These are phyloP conservation scores for Propsilocerus akamusi DNA, from an alignment of 1,140 invertebrate genomes.

Conservation along the genomic window DNA sequence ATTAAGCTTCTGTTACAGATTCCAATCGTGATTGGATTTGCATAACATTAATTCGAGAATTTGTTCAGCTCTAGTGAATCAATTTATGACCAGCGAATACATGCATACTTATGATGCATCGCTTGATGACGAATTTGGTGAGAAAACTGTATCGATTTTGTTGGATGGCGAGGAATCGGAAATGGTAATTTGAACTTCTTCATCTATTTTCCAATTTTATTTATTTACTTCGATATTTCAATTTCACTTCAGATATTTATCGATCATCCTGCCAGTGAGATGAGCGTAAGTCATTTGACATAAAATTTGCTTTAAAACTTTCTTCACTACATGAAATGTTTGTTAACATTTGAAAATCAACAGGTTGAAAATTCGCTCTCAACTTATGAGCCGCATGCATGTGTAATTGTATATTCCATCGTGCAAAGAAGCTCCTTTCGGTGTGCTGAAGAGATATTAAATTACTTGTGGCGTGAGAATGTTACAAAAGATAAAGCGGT, in stretches of 20 bases:
- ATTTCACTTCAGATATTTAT: no score
- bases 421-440: constrained; percentile 60
- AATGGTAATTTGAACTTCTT: no score
- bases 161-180: constrained; percentile 81
- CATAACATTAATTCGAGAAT: neutral
- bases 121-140: constrained; percentile 79
- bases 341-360: constrained; percentile 6
- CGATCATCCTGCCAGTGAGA: constrained; percentile 68
- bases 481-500: constrained; percentile 63
- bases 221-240: no score
- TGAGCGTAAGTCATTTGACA: constrained; percentile 47
- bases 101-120: constrained; percentile 80
- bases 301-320: neutral
- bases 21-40: neutral
- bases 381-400: constrained; percentile 78
- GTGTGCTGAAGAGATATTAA: constrained; percentile 57
- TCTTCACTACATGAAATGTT: neutral
- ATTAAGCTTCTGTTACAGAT: neutral
- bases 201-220: no score
- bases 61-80: constrained; percentile 16
- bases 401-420: constrained; percentile 73
- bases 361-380: constrained; percentile 68
- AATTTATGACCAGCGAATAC: constrained; percentile 88
- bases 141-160: constrained; percentile 76
- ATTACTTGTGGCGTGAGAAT: constrained; percentile 61